Evolutionary conservation across 2,888 invertebrate species (phyloP), one percentile per base, ranked within the genome.

Genomic region (Caenorhabditis auriculariae): DNA sequence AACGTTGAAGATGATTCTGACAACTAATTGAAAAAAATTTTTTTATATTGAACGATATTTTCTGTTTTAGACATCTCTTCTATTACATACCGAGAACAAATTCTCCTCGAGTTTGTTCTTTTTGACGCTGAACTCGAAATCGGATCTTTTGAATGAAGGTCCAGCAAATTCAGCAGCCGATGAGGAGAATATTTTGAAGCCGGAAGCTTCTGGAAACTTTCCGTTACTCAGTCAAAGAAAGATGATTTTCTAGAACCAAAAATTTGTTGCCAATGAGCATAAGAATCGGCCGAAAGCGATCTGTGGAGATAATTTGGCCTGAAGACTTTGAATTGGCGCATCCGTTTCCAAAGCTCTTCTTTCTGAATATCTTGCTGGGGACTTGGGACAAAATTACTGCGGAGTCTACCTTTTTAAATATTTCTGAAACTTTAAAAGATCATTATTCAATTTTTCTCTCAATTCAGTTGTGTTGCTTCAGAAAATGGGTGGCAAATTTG

Each of bases 321-420:
- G 67, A 73, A 73, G 35, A 73, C 62, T 15, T 67, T 67, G 64
- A 73, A 73, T 5, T 58, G 42, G 35, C 73, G 49, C 65, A 73
- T 71, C 21, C 52, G 47, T 7, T 46, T 39, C 73, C 73, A 73
- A 45, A 71, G 62, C 7, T 66, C 71, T 4, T 63, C 67, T 21
- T 69, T 71, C 69, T 64, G 45, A 4, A 56, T 32, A 12, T 43
- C 23, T 6, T n/a, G n/a, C n/a, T n/a, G n/a, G n/a, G n/a, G n/a
- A n/a, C n/a, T n/a, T n/a, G n/a, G n/a, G n/a, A n/a, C n/a, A n/a
- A n/a, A n/a, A n/a, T n/a, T n/a, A n/a, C n/a, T n/a, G n/a, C n/a
- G n/a, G n/a, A n/a, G n/a, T n/a, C n/a, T n/a, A n/a, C n/a, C n/a
- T n/a, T n/a, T n/a, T n/a, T n/a, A n/a, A n/a, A n/a, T n/a, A n/a